These are phyloP conservation scores for Ophion slaviceki DNA, from an alignment of 2,888 invertebrate species.

Conservation along the genomic window DNA sequence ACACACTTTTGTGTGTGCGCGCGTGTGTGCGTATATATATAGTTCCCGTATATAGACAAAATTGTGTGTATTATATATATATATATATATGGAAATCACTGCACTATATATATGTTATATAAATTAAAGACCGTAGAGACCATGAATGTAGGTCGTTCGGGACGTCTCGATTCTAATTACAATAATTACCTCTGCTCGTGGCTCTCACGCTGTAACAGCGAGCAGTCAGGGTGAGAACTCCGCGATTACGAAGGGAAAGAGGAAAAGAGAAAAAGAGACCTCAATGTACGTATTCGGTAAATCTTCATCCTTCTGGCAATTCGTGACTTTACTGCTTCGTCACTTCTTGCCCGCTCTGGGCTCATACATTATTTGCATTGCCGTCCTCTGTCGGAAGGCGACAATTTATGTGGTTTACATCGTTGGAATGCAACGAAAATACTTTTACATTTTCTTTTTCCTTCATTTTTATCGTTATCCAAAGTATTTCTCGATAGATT, in stretches of 20 bases:
- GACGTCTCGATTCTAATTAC: constrained; percentile 64
- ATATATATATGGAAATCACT: not conserved
- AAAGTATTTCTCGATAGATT: too few species aligned
- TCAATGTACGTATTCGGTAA: constrained; percentile 20
- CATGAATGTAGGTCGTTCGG: constrained; percentile 63
- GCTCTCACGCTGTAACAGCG: constrained; percentile 43
- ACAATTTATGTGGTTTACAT: too few species aligned
- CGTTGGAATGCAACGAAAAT: too few species aligned
- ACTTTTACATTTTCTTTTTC: too few species aligned
- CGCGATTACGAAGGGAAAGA: constrained; percentile 29
- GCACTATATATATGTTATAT: constrained; percentile 13
- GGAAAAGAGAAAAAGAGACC: constrained; percentile 10
- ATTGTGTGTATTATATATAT: not conserved
- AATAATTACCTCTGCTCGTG: constrained; percentile 62
- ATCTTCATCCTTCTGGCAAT: constrained; percentile 48
- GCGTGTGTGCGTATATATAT: not conserved
- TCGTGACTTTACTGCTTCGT: constrained; percentile 34
- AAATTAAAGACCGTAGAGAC: constrained; percentile 22
- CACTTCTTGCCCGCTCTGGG: not conserved
- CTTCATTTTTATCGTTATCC: too few species aligned
- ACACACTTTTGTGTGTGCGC: too few species aligned
- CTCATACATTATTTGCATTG: too few species aligned
- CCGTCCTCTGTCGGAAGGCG: too few species aligned
- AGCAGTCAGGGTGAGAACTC: constrained; percentile 32
- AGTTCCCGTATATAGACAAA: not conserved